Percentiles rank a stretch among this genome's conserved stretches.
Evolutionary conservation across 1,140 invertebrate species (phyloP).

Genomic region (Subanguina moxae): DNA sequence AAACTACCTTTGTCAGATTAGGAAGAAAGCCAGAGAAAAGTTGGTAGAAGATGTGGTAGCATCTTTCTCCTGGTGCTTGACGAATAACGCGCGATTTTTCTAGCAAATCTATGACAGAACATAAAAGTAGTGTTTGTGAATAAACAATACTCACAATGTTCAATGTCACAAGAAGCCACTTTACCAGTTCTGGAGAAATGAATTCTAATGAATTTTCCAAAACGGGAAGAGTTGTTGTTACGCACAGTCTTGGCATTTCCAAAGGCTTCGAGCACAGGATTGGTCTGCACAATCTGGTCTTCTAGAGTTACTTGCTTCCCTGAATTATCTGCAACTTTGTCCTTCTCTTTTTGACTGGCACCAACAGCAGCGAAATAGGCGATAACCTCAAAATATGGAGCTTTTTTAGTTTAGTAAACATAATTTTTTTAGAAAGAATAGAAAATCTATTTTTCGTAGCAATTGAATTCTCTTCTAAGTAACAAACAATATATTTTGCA

Average conservation of each 20-base stretch:
- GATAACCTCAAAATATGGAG: slow-evolving; percentile 61
- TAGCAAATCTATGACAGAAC: slow-evolving; percentile 75
- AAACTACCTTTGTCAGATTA: slow-evolving; percentile 65
- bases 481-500: too few species aligned
- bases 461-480: too few species aligned
- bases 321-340: slow-evolving; percentile 25
- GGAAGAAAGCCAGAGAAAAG: slow-evolving; percentile 88
- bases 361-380: slow-evolving; percentile 68
- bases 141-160: slow-evolving; percentile 84
- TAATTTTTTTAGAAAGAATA: too few species aligned
- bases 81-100: slow-evolving; percentile 99
- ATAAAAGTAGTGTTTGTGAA: slow-evolving; percentile 42
- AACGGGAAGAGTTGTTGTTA: slow-evolving; percentile 97
- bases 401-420: too few species aligned
- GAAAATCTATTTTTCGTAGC: too few species aligned
- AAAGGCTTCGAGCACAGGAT: slow-evolving; percentile 97
- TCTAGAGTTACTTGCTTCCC: slow-evolving; percentile 65
- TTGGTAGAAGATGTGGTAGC: slow-evolving; percentile 73
- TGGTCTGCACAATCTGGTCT: slow-evolving; percentile 98
- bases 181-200: slow-evolving; percentile 98
- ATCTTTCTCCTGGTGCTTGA: slow-evolving; percentile 92
- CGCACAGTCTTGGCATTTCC: slow-evolving; percentile 99
- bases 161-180: slow-evolving; percentile 99
- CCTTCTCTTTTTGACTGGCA: slow-evolving; percentile 53
- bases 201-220: slow-evolving; percentile 95